Percentiles rank a stretch among this genome's conserved stretches.
Evolutionary conservation across 64 coral and sea anemone genomes (phyloP).

Genomic region (Montipora cactus): DNA sequence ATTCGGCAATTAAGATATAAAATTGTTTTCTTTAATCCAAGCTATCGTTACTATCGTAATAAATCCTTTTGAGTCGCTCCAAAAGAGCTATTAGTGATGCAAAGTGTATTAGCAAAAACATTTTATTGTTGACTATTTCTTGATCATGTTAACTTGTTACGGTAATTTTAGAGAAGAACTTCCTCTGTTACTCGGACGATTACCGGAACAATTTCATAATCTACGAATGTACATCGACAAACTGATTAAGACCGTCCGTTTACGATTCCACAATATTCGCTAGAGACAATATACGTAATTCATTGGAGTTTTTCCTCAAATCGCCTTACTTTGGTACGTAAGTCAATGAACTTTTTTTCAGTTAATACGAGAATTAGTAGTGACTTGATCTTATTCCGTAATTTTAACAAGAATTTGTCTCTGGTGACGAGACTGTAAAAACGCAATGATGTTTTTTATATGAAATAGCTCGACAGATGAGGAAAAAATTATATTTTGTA

Average conservation of each 20-base stretch:
- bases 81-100: neutral
- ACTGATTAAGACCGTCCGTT: too few relatives aligned
- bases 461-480: constrained; percentile 6
- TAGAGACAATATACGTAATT: too few relatives aligned
- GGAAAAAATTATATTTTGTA: constrained; percentile 34
- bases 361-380: neutral
- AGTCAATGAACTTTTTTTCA: neutral
- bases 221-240: neutral
- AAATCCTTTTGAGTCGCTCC: neutral
- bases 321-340: too few relatives aligned
- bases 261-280: too few relatives aligned
- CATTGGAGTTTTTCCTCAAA: too few relatives aligned
- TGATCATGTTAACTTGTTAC: neutral
- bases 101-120: neutral
- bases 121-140: neutral
- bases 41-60: too few relatives aligned
- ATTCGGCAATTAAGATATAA: neutral
- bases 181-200: neutral
- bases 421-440: neutral
- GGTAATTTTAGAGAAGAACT: neutral
- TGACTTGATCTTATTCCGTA: too few relatives aligned
- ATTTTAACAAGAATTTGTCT: neutral
- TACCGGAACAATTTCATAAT: neutral
- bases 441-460: constrained; percentile 15
- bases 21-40: neutral